Evolutionary conservation across 2,797 vertebrate species (phyloP).

Genomic region (Spinus olivaceus): DNA sequence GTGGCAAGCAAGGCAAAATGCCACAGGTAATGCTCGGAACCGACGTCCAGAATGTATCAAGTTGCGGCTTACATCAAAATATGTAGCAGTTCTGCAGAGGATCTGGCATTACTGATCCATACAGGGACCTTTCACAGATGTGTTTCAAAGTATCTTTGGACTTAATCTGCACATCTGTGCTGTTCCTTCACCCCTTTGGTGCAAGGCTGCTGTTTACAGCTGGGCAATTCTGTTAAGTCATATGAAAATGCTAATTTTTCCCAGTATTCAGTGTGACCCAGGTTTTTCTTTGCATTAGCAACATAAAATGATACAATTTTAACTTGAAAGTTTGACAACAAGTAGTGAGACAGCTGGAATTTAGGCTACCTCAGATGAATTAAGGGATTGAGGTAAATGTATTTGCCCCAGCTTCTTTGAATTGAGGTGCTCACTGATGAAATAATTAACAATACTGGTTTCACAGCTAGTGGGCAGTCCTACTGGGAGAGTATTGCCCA

Average conservation of each 20-base stretch:
- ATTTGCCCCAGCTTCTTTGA: neutral
- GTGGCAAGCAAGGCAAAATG: slow-evolving; percentile 5
- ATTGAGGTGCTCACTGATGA: neutral
- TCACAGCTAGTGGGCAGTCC: neutral
- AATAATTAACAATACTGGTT: neutral
- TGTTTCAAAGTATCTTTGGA: neutral
- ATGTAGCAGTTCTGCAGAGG: neutral
- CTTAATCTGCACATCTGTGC: neutral
- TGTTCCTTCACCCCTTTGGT: neutral
- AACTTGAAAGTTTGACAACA: neutral
- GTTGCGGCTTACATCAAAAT: neutral
- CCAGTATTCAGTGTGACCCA: neutral
- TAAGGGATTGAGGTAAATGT: neutral
- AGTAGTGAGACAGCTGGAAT: neutral
- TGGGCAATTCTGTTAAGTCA: neutral
- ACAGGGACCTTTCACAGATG: neutral
- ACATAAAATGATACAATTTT: neutral
- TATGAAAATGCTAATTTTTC: neutral
- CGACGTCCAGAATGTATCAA: neutral
- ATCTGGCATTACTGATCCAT: neutral
- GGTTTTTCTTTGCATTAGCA: neutral
- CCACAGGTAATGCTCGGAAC: slow-evolving; percentile 33
- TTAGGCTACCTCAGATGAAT: neutral
- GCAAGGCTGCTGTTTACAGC: neutral
- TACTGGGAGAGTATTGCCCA: neutral